Base-by-base conservation (phyloP, 2,113 vertebrate species). In the Elachura formosa region DNA sequence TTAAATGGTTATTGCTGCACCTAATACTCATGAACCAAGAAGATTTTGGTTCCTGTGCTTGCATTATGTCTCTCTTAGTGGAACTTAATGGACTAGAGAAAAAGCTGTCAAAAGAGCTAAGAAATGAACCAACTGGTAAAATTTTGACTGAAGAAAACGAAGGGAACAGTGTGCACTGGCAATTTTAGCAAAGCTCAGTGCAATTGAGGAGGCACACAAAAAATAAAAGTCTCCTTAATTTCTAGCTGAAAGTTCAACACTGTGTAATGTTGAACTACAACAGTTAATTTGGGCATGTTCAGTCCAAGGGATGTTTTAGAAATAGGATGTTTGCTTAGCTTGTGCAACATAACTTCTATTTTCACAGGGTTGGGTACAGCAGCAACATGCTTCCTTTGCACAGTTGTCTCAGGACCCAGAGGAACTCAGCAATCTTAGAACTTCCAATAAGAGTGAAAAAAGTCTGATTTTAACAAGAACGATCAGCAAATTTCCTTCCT, bases 401-500 rank as follows among this genome's bases (percentile, higher is more conserved):
- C 72, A 73, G 9, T 63, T 84, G 31, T 82, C 21, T 62, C 58
- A n/a, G 55, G 34, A 38, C 38, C 46, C n/a, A 38, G 26, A 79
- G 67, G 62, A 95, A 79, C 7, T 73, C 29, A 38, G 58, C 48
- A 87, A 75, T 75, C 46, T 84, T 68, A 62, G 34, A 1, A 4
- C 22, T 76, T 73, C 19, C 31, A 59, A 23, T 22, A 54, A 73
- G 18, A 92, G 8, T 2, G 7, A 67, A 86, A 76, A 88, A 54
- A 66, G 24, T 28, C n/a, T 63, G 40, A 67, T 81, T 80, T 81
- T 74, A 77, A 59, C 8, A 29, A 86, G 41, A 6, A 84, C 26
- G 66, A 96, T 15, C 12, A 76, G 28, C 22, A 76, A 55, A 26
- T 25, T 94, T 82, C 87, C 80, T 94, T 97, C 87, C 84, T 87